Conservation (phyloP, 2,888 invertebrate species). For the Chalcis sispes region DNA sequence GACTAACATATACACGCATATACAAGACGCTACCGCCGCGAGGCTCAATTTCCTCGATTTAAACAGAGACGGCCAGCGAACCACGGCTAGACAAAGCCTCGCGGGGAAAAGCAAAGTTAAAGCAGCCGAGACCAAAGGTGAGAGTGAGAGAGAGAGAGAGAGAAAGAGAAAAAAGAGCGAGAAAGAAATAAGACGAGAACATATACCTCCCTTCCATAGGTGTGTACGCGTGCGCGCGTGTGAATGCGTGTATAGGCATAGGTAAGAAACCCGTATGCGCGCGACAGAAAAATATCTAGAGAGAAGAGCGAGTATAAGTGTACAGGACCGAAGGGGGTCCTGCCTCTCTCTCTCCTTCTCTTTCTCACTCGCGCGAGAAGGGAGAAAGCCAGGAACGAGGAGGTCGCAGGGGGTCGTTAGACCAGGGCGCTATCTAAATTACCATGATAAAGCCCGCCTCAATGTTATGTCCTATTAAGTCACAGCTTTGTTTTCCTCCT, state of each 20-base stretch:
- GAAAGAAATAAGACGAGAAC: no score
- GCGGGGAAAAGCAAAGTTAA: neutral
- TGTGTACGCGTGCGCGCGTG: neutral
- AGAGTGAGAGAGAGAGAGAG: no score
- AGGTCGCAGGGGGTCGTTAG: conserved; percentile 72
- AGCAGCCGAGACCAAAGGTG: no score
- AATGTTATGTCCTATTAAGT: conserved; percentile 74
- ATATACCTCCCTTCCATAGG: no score
- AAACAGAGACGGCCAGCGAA: conserved; percentile 65
- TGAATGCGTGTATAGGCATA: no score
- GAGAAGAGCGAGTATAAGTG: neutral
- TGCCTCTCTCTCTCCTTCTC: neutral
- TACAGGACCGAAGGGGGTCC: neutral
- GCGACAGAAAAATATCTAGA: conserved; percentile 6
- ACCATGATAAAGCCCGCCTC: conserved; percentile 72
- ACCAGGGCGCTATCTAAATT: conserved; percentile 71
- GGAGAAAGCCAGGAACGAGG: conserved; percentile 54
- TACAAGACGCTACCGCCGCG: conserved; percentile 2
- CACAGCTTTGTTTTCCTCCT: conserved; percentile 68
- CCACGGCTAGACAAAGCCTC: conserved; percentile 36
- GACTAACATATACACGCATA: conserved; percentile 1
- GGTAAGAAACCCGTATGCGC: neutral
- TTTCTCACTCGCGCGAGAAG: no score
- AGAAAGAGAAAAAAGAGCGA: no score
- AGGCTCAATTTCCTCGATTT: conserved; percentile 67